Percentiles rank a stretch among this genome's conserved stretches.
Conservation (phyloP, 30 jellyfish, hydroid and myxozoan genomes). For the Morbakka virulenta region DNA sequence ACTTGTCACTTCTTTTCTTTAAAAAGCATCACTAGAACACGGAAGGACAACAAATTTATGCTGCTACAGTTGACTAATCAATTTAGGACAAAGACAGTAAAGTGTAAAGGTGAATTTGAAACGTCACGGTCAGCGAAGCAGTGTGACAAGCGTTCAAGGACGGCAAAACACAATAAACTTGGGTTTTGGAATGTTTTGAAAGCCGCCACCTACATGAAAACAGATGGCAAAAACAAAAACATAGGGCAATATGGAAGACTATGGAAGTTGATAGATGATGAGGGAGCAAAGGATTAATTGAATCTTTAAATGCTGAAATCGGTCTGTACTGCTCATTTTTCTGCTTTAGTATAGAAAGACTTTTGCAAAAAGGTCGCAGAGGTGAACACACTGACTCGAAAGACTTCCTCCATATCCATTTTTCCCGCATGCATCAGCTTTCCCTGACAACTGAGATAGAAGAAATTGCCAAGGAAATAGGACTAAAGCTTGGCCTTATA, state of each 20-base stretch:
- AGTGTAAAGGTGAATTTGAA: neutral
- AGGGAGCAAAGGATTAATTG: neutral
- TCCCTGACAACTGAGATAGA: slow-evolving; percentile 30
- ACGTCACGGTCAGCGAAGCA: neutral
- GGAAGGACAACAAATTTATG: slow-evolving; percentile 5
- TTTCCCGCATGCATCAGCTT: slow-evolving; percentile 33
- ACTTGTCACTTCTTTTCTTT: slow-evolving; percentile 6
- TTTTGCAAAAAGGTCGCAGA: neutral
- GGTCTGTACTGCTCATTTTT: neutral
- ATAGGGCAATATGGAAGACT: neutral
- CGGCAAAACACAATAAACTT: neutral
- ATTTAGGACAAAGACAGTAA: neutral
- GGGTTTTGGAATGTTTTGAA: neutral
- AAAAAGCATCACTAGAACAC: slow-evolving; percentile 10
- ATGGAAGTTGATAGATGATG: neutral
- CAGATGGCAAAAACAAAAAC: neutral
- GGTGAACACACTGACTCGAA: neutral
- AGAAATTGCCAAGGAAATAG: neutral
- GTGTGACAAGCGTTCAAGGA: neutral
- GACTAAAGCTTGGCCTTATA: too few species aligned
- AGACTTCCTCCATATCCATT: neutral
- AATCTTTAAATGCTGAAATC: neutral
- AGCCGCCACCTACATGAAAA: neutral
- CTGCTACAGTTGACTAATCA: slow-evolving; percentile 2
- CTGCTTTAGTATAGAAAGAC: neutral